These are phyloP conservation scores for Fabriciana adippe DNA, from an alignment of 2,888 invertebrate species.

Conservation along the genomic window DNA sequence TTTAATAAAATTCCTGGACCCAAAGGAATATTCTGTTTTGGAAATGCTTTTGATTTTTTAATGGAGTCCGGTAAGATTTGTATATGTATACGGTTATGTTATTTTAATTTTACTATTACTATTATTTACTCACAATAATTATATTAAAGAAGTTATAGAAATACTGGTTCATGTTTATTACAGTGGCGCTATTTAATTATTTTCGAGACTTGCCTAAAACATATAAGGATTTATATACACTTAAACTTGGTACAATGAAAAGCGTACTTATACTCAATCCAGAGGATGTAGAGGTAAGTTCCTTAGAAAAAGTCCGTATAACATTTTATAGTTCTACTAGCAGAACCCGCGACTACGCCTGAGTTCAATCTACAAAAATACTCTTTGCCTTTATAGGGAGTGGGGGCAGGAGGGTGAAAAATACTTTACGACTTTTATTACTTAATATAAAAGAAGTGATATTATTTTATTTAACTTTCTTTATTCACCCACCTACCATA, in stretches of 20 bases:
- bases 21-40: constrained; percentile 38
- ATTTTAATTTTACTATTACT: not conserved
- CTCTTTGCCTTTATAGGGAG: too few species aligned
- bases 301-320: too few species aligned
- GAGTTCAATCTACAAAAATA: too few species aligned
- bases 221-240: constrained; percentile 11
- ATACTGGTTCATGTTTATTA: not conserved
- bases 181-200: constrained; percentile 7
- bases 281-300: constrained; percentile 13
- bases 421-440: not conserved
- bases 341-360: too few species aligned
- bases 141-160: not conserved
- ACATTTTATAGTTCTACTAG: not conserved
- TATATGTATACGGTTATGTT: not conserved
- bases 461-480: not conserved
- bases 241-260: not conserved
- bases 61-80: constrained; percentile 43
- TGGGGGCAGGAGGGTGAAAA: too few species aligned
- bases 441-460: not conserved
- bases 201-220: not conserved
- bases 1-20: constrained; percentile 46
- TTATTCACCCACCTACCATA: too few species aligned
- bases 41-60: constrained; percentile 44
- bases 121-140: not conserved
- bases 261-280: constrained; percentile 5